Evolutionary conservation across 2,113 vertebrate species (phyloP).

Genomic region (Bos javanicus): DNA sequence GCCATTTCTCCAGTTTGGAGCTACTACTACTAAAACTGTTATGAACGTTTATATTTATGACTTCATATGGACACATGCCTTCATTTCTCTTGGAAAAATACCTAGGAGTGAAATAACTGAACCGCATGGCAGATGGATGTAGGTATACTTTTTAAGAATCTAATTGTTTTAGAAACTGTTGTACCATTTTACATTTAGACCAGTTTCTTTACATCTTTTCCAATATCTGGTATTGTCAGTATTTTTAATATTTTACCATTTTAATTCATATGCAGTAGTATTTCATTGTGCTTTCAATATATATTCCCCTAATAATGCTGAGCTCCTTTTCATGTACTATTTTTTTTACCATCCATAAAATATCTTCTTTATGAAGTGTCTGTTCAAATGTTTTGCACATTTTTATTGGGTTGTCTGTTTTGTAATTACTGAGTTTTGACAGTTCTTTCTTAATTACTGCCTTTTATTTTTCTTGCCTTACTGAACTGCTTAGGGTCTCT

Average conservation of each 20-base stretch:
- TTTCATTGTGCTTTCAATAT: not conserved
- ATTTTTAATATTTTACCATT: not conserved
- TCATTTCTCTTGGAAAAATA: not conserved
- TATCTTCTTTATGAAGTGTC: not conserved
- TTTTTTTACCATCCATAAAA: not conserved
- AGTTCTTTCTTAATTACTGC: not conserved
- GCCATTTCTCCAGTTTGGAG: not conserved
- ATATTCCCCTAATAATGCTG: not conserved
- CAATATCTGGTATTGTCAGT: not conserved
- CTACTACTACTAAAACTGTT: not conserved
- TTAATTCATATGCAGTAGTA: not conserved
- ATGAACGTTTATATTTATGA: not conserved
- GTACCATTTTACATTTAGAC: not conserved
- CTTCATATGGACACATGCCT: not conserved
- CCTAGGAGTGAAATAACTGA: not conserved
- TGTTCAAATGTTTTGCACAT: not conserved
- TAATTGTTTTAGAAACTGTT: not conserved
- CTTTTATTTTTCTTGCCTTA: not conserved
- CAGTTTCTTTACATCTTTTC: not conserved
- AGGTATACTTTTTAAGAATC: not conserved
- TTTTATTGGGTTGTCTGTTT: not conserved
- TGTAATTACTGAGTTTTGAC: not conserved
- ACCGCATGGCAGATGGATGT: not conserved
- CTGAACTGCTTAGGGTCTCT: not conserved
- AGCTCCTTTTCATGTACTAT: not conserved